Conservation (phyloP, 2,797 vertebrate genomes). For the Arnoldichthys spilopterus region DNA sequence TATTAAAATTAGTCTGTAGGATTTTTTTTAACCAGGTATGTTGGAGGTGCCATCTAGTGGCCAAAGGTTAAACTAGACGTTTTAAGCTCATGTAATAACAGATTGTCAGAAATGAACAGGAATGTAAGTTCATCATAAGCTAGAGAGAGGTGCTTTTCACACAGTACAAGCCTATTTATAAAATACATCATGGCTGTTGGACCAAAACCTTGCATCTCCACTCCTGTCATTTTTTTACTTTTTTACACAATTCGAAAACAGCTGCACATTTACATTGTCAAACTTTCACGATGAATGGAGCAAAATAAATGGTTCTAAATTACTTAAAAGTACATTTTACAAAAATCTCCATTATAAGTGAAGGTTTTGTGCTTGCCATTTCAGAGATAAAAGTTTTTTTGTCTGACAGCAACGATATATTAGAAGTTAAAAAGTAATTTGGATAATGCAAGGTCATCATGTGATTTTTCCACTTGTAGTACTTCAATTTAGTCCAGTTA, state of each 20-base stretch:
- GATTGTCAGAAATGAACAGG: neutral
- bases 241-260: too few relatives aligned
- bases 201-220: too few relatives aligned
- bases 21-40: neutral
- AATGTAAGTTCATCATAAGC: neutral
- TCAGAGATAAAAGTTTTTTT: too few relatives aligned
- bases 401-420: too few relatives aligned
- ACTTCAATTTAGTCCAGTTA: neutral
- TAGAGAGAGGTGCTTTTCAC: neutral
- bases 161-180: slow-evolving; percentile 36
- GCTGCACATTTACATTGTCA: too few relatives aligned
- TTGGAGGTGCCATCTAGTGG: slow-evolving; percentile 59
- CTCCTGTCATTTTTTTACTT: too few relatives aligned
- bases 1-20: neutral
- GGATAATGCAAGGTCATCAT: neutral
- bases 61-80: slow-evolving; percentile 44
- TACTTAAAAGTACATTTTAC: too few relatives aligned
- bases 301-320: too few relatives aligned
- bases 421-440: too few relatives aligned
- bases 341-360: too few relatives aligned
- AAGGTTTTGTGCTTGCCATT: too few relatives aligned
- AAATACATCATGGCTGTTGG: neutral
- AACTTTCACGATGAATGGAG: too few relatives aligned
- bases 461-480: neutral
- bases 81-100: neutral